Base-by-base conservation (phyloP, 1,140 invertebrate genomes). In the Batillaria attramentaria region DNA sequence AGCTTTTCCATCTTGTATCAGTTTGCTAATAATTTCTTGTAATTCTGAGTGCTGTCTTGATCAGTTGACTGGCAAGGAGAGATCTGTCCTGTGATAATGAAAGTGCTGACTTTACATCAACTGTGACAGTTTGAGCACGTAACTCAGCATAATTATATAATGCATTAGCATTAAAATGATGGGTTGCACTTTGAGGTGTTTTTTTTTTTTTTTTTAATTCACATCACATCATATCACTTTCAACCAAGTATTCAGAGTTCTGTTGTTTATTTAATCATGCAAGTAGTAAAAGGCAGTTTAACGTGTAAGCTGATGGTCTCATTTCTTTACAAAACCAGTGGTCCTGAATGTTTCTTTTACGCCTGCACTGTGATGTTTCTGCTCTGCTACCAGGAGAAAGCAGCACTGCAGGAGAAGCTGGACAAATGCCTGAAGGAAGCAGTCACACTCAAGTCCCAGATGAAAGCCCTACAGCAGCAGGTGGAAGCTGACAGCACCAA, bases 401-500 rank as follows among this genome's bases (percentile, higher is more conserved):
- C 35, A 46, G 43, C 16, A 43, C 77, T 78, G 57, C 20, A 78
- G 42, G 31, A 37, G 1, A 31, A 78, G 16, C 16, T 72, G 16
- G 35, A 16, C 18, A 46, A 33, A 37, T 35, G 20, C 46, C 24
- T 28, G 31, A 46, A 68, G 42, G 41, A 77, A 68, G n/a, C 46
- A 70, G 43, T 65, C 60, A 37, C 31, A 24, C 33, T 77, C 10
- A 72, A 60, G 77, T 60, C 73, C 28, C 77, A 65, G 54, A 33
- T 75, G 33, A 37, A 42, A 24, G 72, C 78, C 42, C 43, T 81
- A n/a, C 57, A 78, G 35, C 42, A 72, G 41, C n/a, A 54, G 37
- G 62, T 69, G 39, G 41, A 33, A 24, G 43, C 72, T 13, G 43
- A 70, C 43, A 72, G 54, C 18, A 50, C 70, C 28, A 62, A 72